Evolutionary conservation across 2,797 vertebrate species (phyloP), one percentile per base, ranked within the genome.

Genomic region (Chrosomus eos): DNA sequence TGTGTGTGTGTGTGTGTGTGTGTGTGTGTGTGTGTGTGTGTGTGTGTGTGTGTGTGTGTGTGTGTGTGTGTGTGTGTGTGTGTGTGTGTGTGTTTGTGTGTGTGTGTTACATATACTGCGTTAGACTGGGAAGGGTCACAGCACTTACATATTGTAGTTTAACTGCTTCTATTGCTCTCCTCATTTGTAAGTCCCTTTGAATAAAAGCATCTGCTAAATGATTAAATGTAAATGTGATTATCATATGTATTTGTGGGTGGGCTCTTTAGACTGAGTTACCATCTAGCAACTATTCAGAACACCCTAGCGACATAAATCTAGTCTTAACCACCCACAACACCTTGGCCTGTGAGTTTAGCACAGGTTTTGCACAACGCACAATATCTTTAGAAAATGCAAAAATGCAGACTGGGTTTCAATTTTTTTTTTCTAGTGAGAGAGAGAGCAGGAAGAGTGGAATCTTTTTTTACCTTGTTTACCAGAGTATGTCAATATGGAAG

Each of bases 401-500:
- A 74, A 53, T 40, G 31, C 31, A 75, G 23, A 40, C 38, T 77
- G 23, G 23, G 14, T 19, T 40, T 77, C 1, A n/a, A 16, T 55
- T 55, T 55, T 21, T 45, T 45, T 51, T 53, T 21, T 55, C 3
- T 55, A 55, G 21, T 23, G 53, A 23, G 21, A 55, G 19, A 53
- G 21, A 55, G 53, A 23, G 23, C 8, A 51, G 48, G 19, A 74
- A 72, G n/a, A 45, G 70, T 48, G 26, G 0, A 19, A 26, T 26
- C 8, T 43, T 11, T 13, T 28, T 21, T 13, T 2, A 1, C 28
- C 48, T 38, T 76, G 21, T 40, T 40, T 76, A 26, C 23, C 53
- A 26, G n/a, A 45, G 76, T 45, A 21, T 78, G 58, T 78, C 58
- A 31, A 45, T 62, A 31, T 78, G 18, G 58, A 21, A 78, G 76